These are phyloP conservation scores for Porites evermanni DNA, from an alignment of 92 coral and sea anemone genomes.

Conservation along the genomic window DNA sequence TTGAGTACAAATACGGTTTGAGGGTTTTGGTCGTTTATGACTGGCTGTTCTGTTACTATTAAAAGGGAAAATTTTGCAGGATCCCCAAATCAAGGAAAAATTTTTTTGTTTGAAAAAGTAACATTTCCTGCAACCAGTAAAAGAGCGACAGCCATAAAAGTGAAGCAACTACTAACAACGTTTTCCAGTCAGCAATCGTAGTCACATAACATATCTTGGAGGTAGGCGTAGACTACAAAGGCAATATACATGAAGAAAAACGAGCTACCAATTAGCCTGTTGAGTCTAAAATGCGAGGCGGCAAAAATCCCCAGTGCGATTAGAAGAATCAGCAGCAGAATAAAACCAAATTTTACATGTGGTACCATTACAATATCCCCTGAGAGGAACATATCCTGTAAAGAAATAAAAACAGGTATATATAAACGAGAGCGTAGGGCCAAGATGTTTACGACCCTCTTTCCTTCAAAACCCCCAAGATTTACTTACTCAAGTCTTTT, in stretches of 20 bases:
- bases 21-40: neutral
- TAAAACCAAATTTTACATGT: constrained; percentile 96
- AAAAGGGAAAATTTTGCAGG: neutral
- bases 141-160: neutral
- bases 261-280: constrained; percentile 75
- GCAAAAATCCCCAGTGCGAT: constrained; percentile 77
- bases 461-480: too few species aligned
- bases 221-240: constrained; percentile 92
- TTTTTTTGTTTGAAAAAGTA: neutral
- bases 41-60: neutral
- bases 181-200: constrained; percentile 70
- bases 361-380: constrained; percentile 81
- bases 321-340: constrained; percentile 81
- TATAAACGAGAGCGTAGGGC: neutral
- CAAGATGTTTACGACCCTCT: too few species aligned
- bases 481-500: too few species aligned
- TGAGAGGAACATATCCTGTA: constrained; percentile 70
- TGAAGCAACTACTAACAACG: too few species aligned
- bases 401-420: constrained; percentile 18
- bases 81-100: neutral
- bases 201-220: constrained; percentile 86
- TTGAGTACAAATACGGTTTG: neutral
- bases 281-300: constrained; percentile 77
- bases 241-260: constrained; percentile 83
- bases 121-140: neutral